These are phyloP conservation scores for Entosphenus tridentatus DNA, from an alignment of 2,113 vertebrate genomes.

Conservation along the genomic window DNA sequence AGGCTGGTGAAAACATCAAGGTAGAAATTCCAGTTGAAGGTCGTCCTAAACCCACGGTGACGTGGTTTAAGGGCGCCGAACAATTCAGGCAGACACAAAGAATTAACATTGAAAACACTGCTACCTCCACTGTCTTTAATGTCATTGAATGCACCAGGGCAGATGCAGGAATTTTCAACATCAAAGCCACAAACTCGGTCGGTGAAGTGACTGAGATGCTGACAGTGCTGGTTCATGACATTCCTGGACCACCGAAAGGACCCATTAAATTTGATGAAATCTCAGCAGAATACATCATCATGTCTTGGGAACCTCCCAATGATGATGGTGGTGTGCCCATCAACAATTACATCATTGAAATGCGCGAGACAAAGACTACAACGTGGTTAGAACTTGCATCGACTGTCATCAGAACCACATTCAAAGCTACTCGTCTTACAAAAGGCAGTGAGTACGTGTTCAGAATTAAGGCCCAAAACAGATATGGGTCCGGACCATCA, in stretches of 20 bases:
- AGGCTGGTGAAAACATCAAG: constrained; percentile 78
- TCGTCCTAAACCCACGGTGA: constrained; percentile 60
- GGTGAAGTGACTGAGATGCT: constrained; percentile 65
- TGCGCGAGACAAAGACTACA: constrained; percentile 64
- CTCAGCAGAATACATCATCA: constrained; percentile 48
- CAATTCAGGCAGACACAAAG: constrained; percentile 62
- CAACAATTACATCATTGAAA: constrained; percentile 71
- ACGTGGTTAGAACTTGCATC: constrained; percentile 63
- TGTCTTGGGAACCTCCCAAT: constrained; percentile 77
- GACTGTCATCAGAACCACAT: constrained; percentile 61
- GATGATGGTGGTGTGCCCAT: constrained; percentile 92
- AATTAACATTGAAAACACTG: constrained; percentile 51
- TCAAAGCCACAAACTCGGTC: constrained; percentile 69
- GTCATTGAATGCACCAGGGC: constrained; percentile 57
- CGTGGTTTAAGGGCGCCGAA: constrained; percentile 73
- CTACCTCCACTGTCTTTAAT: constrained; percentile 50
- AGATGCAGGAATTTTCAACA: constrained; percentile 51
- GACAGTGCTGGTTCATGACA: constrained; percentile 65
- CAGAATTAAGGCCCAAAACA: constrained; percentile 81
- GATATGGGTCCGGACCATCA: constrained; percentile 62
- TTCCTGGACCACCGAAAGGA: constrained; percentile 77
- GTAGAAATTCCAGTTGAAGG: constrained; percentile 83
- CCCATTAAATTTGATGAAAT: constrained; percentile 74
- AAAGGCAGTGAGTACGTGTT: constrained; percentile 84
- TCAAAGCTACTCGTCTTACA: constrained; percentile 61